These are phyloP conservation scores for Monopterus albus DNA, from an alignment of 2,113 vertebrate genomes.

Conservation along the genomic window DNA sequence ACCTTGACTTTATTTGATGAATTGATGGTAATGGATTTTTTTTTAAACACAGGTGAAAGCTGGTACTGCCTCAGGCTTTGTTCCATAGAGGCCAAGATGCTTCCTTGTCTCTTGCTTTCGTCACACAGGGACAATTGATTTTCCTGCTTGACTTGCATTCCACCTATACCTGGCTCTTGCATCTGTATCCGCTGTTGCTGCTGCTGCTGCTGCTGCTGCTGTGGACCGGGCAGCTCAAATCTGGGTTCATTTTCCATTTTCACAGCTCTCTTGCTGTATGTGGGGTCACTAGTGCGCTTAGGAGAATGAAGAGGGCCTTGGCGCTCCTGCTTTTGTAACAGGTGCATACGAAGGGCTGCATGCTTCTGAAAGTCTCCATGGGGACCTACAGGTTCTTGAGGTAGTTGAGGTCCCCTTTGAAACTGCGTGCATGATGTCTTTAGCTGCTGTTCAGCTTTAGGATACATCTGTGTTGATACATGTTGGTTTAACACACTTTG, in stretches of 20 bases:
- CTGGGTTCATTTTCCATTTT: conserved; percentile 86
- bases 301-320: conserved; percentile 81
- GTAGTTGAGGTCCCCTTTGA: conserved; percentile 77
- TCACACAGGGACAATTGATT: conserved; percentile 80
- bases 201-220: conserved; percentile 55
- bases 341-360: conserved; percentile 90
- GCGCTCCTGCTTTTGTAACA: conserved; percentile 90
- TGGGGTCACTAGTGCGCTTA: conserved; percentile 74
- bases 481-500: conserved; percentile 71
- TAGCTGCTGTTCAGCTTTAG: conserved; percentile 77
- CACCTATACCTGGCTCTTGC: conserved; percentile 76
- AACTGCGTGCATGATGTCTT: conserved; percentile 71
- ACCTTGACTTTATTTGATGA: conserved; percentile 91
- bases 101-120: conserved; percentile 80
- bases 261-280: conserved; percentile 76
- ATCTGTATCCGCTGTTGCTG: no score
- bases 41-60: conserved; percentile 91
- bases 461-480: conserved; percentile 63
- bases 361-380: conserved; percentile 87
- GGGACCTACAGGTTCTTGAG: conserved; percentile 72
- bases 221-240: conserved; percentile 76
- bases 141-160: conserved; percentile 88
- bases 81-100: conserved; percentile 95
- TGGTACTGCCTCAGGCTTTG: conserved; percentile 92
- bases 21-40: conserved; percentile 87